Base-by-base conservation (phyloP, 92 coral and sea anemone genomes). In the Siderastrea siderea region DNA sequence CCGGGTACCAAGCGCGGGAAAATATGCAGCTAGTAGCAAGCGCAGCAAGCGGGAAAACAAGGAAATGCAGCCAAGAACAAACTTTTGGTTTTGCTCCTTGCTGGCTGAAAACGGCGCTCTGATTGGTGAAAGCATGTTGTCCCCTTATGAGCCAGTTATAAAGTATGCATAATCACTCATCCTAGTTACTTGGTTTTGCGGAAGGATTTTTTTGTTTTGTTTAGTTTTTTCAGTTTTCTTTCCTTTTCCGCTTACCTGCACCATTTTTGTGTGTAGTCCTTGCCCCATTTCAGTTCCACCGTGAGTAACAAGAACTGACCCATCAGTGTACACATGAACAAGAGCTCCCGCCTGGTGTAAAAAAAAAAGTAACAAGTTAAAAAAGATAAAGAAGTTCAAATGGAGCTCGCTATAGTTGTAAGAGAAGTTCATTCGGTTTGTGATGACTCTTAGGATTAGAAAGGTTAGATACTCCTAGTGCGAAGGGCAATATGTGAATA, bases 251-350 rank as follows among this genome's bases (percentile, higher is more conserved):
- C 87, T 50, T 6, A 94, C 96, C 92, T 95, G 98, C 5, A 88
- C 86, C 91, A 95, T 91, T 85, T 95, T 95, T 44, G 98, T 95
- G 82, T 95, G 98, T 17, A 95, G 93, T 46, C 98, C 98, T 86
- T 95, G 98, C 7, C 98, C 98, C 98, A 95, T 95, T 84, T 95
- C 98, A 60, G 98, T 95, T 45, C 98, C 98, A 47, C 94, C 98
- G 62, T 95, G 98, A 55, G 98, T 91, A 3, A 95, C 54, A 16
- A 95, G 79, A 47, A 95, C 94, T 69, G 98, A 95, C 3, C 98
- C 98, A 64, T 95, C 98, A 1, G 84, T 91, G 62, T 95, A 95
- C 46, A 95, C 93, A 55, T 93, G 96, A 53, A 88, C 94, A 7
- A 95, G 91, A 70, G 98, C 98, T 43, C 98, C 98, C 3, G 94